A percentile compares a stretch with the other conserved stretches of the same genome.
phyloP scores from a whole-genome alignment of 30 jellyfish, hydroid and myxozoan species.

The Sanderia malayensis region DNA sequence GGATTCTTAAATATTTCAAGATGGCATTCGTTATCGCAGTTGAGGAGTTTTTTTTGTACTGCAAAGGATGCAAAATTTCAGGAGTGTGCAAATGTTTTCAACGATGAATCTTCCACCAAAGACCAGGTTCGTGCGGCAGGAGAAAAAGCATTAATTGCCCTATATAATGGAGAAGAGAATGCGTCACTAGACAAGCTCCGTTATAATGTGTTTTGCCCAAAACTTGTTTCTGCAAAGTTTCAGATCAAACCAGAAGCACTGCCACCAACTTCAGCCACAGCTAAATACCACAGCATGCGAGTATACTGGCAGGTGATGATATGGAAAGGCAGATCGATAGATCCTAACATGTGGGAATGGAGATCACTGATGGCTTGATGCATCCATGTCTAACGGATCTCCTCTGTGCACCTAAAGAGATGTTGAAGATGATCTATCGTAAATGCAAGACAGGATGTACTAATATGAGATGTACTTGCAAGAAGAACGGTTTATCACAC shows the following conservation, averaged over 20 bases:
- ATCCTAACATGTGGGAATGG: constrained; percentile 8
- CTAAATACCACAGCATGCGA: constrained; percentile 32
- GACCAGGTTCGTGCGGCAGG: constrained; percentile 21
- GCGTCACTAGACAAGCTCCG: constrained; percentile 12
- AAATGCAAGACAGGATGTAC: constrained; percentile 2
- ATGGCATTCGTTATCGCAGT: no score
- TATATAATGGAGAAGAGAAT: constrained; percentile 2
- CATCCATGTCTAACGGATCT: constrained; percentile 3
- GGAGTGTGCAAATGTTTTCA: constrained; percentile 21
- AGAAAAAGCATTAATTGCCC: constrained; percentile 10
- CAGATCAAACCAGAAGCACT: constrained; percentile 39
- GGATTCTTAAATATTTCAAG: no score
- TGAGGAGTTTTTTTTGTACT: no score
- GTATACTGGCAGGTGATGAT: no score
- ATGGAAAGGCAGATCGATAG: constrained; percentile 34
- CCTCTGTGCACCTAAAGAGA: constrained; percentile 2
- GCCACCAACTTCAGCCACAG: constrained; percentile 50
- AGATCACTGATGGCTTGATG: constrained; percentile 4
- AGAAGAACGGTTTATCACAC: not conserved
- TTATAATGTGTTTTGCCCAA: not conserved
- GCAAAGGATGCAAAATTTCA: not conserved
- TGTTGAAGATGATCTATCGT: not conserved
- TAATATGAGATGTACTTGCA: not conserved
- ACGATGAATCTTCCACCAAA: constrained; percentile 17
- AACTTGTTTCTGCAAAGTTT: constrained; percentile 2